phyloP scores from a whole-genome alignment of 2,797 vertebrate genomes.

The Vespertilio murinus region DNA sequence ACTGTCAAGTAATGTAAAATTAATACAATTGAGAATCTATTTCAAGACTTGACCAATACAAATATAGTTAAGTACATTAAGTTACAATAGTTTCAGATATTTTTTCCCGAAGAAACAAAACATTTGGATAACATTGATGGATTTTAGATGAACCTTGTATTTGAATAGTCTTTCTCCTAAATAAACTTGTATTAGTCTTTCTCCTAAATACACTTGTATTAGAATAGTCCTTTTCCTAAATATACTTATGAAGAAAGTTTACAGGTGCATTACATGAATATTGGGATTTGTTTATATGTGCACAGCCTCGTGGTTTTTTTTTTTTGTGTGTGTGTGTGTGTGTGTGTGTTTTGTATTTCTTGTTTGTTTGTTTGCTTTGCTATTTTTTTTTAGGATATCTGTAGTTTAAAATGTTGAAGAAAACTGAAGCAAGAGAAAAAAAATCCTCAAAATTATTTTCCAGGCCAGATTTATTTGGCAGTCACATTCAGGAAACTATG shows the following conservation, averaged over 20 bases:
- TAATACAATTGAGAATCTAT: neutral
- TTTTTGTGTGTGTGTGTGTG: neutral
- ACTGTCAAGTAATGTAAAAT: neutral
- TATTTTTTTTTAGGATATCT: neutral
- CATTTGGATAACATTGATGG: neutral
- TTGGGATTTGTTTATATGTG: neutral
- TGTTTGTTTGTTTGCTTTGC: neutral
- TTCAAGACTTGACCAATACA: neutral
- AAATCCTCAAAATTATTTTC: constrained; percentile 82
- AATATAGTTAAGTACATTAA: neutral
- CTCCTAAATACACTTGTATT: neutral
- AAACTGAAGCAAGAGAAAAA: constrained; percentile 64
- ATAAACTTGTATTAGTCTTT: neutral
- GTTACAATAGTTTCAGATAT: neutral
- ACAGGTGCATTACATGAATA: constrained; percentile 8
- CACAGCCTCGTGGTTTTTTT: neutral
- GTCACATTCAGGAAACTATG: constrained; percentile 83
- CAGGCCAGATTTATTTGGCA: constrained; percentile 86
- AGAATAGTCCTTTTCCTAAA: constrained; percentile 8
- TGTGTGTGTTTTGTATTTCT: too few species aligned
- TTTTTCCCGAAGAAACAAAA: neutral
- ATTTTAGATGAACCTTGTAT: neutral
- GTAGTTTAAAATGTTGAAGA: constrained; percentile 77
- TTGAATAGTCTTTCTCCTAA: constrained; percentile 9
- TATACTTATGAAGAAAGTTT: constrained; percentile 48